phyloP scores from a whole-genome alignment of 2,888 invertebrate genomes.

The Galerucella pusilla region DNA sequence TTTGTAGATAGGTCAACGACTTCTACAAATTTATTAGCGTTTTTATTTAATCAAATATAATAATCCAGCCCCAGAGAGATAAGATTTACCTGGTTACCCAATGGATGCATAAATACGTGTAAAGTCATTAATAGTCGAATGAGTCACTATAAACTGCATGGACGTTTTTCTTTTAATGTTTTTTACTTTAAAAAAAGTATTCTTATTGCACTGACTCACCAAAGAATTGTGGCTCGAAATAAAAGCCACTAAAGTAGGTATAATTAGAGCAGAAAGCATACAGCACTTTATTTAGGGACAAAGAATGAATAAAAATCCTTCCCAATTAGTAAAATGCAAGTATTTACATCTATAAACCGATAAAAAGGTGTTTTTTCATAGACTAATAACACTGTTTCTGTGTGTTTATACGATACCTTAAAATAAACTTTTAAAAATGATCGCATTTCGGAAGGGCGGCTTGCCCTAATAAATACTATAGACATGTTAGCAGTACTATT shows the following conservation, averaged over 20 bases:
- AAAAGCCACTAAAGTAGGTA: not conserved
- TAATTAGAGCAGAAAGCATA: not conserved
- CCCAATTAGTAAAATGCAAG: not conserved
- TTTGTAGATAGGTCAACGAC: not conserved
- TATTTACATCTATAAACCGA: not conserved
- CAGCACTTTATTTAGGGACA: too few species aligned
- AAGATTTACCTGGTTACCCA: not conserved
- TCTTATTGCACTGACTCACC: not conserved
- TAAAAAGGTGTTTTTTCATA: not conserved
- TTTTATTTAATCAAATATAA: not conserved
- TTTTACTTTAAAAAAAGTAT: not conserved
- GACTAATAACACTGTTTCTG: not conserved
- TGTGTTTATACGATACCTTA: not conserved
- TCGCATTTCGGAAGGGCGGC: conserved; percentile 32
- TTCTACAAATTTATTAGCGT: not conserved
- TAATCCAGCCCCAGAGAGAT: not conserved
- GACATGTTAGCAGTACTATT: conserved; percentile 70
- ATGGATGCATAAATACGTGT: not conserved
- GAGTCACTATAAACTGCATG: not conserved
- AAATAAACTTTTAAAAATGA: conserved; percentile 2
- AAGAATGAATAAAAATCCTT: not conserved
- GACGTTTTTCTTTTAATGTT: not conserved
- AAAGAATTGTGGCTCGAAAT: not conserved
- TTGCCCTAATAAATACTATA: conserved; percentile 40
- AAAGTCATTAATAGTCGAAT: not conserved